A percentile compares a stretch with the other conserved stretches of the same genome.
These are phyloP conservation scores for Hippocampus mohnikei DNA, from an alignment of 2,113 vertebrate species.

Conservation along the genomic window DNA sequence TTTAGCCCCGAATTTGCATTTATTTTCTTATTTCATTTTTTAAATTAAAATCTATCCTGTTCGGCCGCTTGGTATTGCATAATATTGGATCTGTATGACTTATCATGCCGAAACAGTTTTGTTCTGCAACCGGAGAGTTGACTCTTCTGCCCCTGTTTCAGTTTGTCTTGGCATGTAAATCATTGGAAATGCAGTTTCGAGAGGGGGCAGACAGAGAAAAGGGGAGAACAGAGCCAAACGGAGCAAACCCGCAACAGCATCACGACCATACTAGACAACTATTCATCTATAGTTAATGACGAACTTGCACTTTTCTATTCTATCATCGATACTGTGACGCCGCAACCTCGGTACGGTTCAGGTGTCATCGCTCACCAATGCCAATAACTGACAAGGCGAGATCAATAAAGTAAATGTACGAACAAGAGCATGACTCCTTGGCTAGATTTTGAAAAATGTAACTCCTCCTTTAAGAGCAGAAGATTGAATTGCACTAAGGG, in stretches of 20 bases:
- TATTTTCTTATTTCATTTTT: background rate
- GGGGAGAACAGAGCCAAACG: background rate
- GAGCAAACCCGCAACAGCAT: background rate
- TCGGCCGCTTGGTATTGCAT: background rate
- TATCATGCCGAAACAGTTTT: background rate
- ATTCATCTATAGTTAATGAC: too few species aligned
- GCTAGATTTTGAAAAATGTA: conserved; percentile 13
- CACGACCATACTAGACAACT: background rate
- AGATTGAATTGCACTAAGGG: background rate
- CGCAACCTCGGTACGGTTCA: conserved; percentile 30
- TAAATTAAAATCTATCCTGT: background rate
- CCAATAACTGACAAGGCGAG: conserved; percentile 13
- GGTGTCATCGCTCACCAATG: conserved; percentile 17
- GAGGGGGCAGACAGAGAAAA: background rate
- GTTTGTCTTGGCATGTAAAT: background rate
- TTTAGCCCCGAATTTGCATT: background rate
- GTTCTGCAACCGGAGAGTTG: background rate
- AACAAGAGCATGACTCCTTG: conserved; percentile 33
- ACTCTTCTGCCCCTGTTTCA: background rate
- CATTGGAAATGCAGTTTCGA: background rate
- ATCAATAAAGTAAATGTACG: conserved; percentile 42
- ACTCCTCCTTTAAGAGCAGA: background rate
- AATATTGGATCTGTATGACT: background rate
- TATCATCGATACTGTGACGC: conserved; percentile 22
- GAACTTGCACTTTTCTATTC: background rate